Evolutionary conservation across 2,113 vertebrate genomes (phyloP).

Genomic region (Entelurus aequoreus): DNA sequence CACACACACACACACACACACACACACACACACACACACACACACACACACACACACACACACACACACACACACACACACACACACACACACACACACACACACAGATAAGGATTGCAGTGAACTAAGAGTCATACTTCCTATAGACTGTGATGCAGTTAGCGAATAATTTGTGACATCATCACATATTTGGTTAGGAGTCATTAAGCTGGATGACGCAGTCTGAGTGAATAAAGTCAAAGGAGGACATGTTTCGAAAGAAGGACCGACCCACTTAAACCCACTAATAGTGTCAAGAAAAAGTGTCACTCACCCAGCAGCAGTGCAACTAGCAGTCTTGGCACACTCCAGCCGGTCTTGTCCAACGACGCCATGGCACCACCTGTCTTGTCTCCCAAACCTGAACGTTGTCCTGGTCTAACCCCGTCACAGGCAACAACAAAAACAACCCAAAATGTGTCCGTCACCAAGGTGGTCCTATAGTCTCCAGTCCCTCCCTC

Average conservation of each 20-base stretch:
- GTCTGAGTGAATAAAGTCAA: neutral
- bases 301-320: constrained; percentile 62
- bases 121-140: neutral
- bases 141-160: constrained; percentile 25
- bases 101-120: neutral
- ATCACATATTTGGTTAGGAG: neutral
- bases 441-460: constrained; percentile 1
- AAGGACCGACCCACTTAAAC: neutral
- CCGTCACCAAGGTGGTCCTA: constrained; percentile 46
- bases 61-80: neutral
- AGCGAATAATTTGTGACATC: constrained; percentile 23
- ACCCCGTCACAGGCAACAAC: constrained; percentile 9
- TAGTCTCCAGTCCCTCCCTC: constrained; percentile 49
- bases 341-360: constrained; percentile 45
- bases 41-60: too few species aligned
- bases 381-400: constrained; percentile 17
- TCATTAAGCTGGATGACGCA: neutral
- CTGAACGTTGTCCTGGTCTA: constrained; percentile 23
- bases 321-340: constrained; percentile 51
- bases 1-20: too few species aligned
- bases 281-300: neutral
- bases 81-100: neutral
- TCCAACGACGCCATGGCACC: constrained; percentile 63
- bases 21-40: too few species aligned
- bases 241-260: neutral